These are phyloP conservation scores for Varecia variegata DNA, from an alignment of 2,797 vertebrate genomes.

Conservation along the genomic window DNA sequence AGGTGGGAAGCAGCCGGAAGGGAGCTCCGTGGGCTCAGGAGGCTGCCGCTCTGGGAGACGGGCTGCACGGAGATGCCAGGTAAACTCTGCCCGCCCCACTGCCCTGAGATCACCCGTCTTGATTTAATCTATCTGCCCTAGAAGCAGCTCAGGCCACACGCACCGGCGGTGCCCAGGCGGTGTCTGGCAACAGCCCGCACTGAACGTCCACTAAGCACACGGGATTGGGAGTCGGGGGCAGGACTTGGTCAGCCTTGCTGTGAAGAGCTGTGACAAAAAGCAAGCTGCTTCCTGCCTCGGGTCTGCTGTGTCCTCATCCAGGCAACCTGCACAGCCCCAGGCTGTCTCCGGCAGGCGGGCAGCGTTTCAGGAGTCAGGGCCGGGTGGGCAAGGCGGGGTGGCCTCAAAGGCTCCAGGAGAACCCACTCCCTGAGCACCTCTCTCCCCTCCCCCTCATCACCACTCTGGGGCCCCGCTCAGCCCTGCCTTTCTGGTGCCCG, in stretches of 20 bases:
- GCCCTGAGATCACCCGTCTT: not conserved
- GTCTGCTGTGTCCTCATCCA: not conserved
- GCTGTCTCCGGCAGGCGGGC: not conserved
- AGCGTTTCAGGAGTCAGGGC: accelerated
- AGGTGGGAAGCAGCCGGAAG: not conserved
- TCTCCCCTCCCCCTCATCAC: not conserved
- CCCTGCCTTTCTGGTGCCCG: not conserved
- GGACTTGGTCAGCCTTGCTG: not conserved
- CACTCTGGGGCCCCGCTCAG: too few relatives aligned
- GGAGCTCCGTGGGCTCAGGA: not conserved
- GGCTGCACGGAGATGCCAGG: not conserved
- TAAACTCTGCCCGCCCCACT: not conserved
- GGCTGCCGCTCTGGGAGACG: not conserved
- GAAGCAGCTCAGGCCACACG: not conserved
- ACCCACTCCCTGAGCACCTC: not conserved
- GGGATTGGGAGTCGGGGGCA: not conserved
- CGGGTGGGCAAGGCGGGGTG: not conserved
- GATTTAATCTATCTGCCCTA: not conserved
- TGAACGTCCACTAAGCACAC: not conserved
- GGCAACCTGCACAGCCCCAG: not conserved
- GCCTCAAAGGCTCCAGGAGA: not conserved
- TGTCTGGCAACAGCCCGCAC: not conserved
- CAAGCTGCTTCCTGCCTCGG: not conserved
- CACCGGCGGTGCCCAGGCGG: not conserved
- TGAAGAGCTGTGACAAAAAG: not conserved